Evolutionary conservation across 2,888 invertebrate genomes (phyloP).

Genomic region (Tenthredo scrophulariae): DNA sequence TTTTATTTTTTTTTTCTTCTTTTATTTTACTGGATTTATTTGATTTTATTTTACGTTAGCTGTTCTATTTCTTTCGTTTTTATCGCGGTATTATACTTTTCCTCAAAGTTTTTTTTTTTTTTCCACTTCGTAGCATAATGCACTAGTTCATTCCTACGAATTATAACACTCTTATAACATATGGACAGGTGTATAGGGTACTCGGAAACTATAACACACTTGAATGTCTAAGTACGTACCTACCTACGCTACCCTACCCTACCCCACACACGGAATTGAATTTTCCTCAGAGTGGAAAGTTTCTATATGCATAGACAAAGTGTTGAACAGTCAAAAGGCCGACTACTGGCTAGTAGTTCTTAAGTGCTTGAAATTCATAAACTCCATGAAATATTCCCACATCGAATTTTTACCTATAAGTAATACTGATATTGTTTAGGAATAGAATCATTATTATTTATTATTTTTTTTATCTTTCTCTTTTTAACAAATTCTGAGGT

Average conservation of each 20-base stretch:
- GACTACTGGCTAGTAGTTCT: conserved; percentile 3
- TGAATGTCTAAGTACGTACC: not conserved
- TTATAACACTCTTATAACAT: not conserved
- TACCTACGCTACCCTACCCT: not conserved
- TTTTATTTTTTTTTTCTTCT: not conserved
- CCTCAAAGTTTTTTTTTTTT: not conserved
- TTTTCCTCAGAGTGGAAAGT: conserved; percentile 10
- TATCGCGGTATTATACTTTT: not conserved
- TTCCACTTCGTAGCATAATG: not conserved
- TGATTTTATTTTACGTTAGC: too few relatives aligned
- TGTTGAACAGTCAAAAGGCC: not conserved
- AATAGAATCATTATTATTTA: too few relatives aligned
- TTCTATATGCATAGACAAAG: not conserved
- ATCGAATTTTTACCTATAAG: too few relatives aligned
- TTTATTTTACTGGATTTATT: not conserved
- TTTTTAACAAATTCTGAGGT: not conserved
- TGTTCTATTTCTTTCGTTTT: not conserved
- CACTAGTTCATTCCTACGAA: not conserved
- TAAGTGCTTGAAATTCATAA: not conserved
- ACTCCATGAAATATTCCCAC: not conserved
- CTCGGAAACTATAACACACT: conserved; percentile 7
- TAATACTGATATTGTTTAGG: not conserved
- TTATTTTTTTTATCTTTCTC: not conserved
- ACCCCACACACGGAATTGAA: not conserved
- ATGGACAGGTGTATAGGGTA: not conserved